Evolutionary conservation across 2,113 vertebrate species (phyloP), one percentile per base, ranked within the genome.

Genomic region (Sphyrna mokarran): DNA sequence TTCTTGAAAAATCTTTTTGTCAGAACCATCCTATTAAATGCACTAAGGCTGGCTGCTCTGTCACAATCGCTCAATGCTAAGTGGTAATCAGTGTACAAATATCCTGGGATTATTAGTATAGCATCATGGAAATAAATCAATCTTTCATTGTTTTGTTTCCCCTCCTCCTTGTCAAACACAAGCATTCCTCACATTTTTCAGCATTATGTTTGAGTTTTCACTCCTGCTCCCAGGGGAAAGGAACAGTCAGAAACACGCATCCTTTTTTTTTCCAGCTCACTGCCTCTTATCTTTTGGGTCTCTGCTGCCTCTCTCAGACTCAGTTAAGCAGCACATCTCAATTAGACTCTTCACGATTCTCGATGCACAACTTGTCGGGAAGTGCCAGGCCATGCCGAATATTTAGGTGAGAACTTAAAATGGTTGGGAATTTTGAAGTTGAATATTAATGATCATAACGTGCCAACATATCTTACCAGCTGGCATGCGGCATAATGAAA

Each of bases 231-330:
- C 26, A 8, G 33, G 54, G 26, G 29, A 89, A 33, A 89, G 54
- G 14, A 29, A 29, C 26, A 33, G 26, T 90, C 87, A 61, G 13
- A 89, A 33, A 0, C 54, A 33, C 54, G 14, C 26, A 16, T n/a
- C 48, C 29, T n/a, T 33, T 58, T 90, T n/a, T 54, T 54, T 54
- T 48, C 43, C 87, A 58, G 87, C 33, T 90, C 54, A 14, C 54
- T 90, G 48, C 26, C 11, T 33, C 54, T 61, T 33, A 48, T 40
- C 54, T 54, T 87, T 54, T 13, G 48, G 54, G 22, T 87, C 85
- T 87, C 43, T 54, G 85, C 54, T 90, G 87, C 87, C 54, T 90
- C 54, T 90, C 20, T 90, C 87, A 61, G 87, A 90, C 54, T 61
- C 87, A 90, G 13, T 33, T 61, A 90, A 61, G 54, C 54, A 33